phyloP scores from a whole-genome alignment of 2,797 vertebrate species.

The Mus caroli region DNA sequence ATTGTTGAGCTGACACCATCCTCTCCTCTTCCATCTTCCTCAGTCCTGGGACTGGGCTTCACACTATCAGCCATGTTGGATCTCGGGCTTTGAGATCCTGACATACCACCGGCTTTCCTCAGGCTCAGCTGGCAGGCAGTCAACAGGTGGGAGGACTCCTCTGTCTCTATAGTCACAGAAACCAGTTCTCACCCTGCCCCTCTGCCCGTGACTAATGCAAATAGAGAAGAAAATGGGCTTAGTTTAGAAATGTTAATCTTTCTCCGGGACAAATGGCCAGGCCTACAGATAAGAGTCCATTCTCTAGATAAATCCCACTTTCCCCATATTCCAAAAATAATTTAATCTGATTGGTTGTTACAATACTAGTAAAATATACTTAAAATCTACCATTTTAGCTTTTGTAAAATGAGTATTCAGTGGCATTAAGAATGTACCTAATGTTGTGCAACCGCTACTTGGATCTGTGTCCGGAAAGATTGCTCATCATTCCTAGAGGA shows the following conservation, averaged over 20 bases:
- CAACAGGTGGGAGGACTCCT: neutral
- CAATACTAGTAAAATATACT: neutral
- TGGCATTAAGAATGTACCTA: neutral
- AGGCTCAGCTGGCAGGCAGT: neutral
- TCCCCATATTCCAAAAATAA: neutral
- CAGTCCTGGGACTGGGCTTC: neutral
- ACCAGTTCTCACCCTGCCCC: neutral
- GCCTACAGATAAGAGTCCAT: neutral
- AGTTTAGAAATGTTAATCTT: neutral
- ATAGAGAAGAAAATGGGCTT: neutral
- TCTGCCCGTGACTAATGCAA: too few relatives aligned
- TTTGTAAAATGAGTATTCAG: neutral
- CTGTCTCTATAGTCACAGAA: neutral
- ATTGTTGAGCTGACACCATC: neutral
- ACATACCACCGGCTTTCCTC: neutral
- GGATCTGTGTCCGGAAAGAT: neutral
- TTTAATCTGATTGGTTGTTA: too few relatives aligned
- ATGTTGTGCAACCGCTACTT: too few relatives aligned
- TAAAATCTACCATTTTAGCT: neutral
- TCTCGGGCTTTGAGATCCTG: neutral
- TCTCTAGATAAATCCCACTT: neutral
- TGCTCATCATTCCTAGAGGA: constrained; percentile 37
- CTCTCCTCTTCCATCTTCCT: neutral
- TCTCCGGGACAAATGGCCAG: neutral
- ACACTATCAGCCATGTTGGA: neutral